These are phyloP conservation scores for Heloderma charlesbogerti DNA, from an alignment of 2,113 vertebrate genomes.

Conservation along the genomic window DNA sequence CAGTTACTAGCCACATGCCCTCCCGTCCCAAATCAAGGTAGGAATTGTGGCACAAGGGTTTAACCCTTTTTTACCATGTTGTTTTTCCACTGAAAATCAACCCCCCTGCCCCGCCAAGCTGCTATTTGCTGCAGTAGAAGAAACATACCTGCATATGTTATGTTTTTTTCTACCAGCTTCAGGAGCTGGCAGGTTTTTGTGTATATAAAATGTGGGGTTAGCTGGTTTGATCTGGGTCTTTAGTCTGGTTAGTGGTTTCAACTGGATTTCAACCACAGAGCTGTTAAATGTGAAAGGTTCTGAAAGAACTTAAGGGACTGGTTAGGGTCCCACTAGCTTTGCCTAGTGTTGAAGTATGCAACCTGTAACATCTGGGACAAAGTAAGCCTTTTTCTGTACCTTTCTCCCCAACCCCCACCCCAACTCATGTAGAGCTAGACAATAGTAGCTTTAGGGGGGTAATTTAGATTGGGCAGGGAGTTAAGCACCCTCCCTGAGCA, in stretches of 20 bases:
- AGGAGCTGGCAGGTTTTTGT: too few relatives aligned
- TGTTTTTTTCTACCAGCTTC: too few relatives aligned
- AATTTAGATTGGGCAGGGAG: background rate
- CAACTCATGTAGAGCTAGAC: background rate
- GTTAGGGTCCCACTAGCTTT: too few relatives aligned
- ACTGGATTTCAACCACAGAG: background rate
- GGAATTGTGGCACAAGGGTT: too few relatives aligned
- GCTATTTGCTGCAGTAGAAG: too few relatives aligned
- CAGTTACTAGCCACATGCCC: too few relatives aligned
- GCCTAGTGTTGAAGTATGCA: background rate
- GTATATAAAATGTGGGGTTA: background rate
- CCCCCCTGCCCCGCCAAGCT: too few relatives aligned
- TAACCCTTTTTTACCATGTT: too few relatives aligned
- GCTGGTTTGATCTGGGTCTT: background rate
- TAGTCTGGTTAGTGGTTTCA: background rate
- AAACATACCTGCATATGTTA: too few relatives aligned
- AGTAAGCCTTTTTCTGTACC: background rate
- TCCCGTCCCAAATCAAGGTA: too few relatives aligned
- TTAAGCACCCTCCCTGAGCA: background rate
- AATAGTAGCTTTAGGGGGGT: background rate
- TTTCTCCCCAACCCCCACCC: background rate
- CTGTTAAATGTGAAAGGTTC: background rate
- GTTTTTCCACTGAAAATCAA: too few relatives aligned
- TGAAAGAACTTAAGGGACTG: background rate
- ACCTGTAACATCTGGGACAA: background rate